Evolutionary conservation across 2,113 vertebrate species (phyloP).

Genomic region (Illadopsis cleaveri): DNA sequence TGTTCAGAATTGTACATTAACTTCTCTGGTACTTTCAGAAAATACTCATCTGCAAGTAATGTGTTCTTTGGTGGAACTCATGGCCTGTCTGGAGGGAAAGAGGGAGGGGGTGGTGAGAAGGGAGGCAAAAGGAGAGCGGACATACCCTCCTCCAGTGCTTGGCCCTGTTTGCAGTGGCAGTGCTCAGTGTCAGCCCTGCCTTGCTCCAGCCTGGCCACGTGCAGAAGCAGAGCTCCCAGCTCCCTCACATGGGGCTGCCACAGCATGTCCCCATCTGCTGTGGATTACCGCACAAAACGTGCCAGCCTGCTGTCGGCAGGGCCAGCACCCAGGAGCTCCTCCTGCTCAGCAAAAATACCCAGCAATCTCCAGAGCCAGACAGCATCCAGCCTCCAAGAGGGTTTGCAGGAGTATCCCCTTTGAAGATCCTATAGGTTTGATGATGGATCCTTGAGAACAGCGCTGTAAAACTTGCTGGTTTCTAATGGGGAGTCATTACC

Average conservation of each 20-base stretch:
- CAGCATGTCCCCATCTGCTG: background rate
- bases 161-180: background rate
- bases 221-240: background rate
- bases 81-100: background rate
- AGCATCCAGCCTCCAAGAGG: background rate
- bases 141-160: background rate
- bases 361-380: background rate
- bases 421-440: accelerated
- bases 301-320: background rate
- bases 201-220: background rate
- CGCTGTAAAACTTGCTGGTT: background rate
- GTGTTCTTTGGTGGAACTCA: background rate
- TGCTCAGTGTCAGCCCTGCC: background rate
- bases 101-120: background rate
- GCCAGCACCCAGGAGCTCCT: background rate
- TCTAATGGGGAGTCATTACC: background rate
- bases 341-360: background rate
- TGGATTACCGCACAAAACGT: background rate
- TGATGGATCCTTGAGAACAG: background rate
- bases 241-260: background rate
- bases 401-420: background rate
- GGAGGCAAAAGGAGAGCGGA: accelerated
- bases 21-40: background rate
- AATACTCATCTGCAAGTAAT: background rate
- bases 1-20: background rate